phyloP scores from a whole-genome alignment of 2,113 vertebrate species.

The Myrmecobius fasciatus region DNA sequence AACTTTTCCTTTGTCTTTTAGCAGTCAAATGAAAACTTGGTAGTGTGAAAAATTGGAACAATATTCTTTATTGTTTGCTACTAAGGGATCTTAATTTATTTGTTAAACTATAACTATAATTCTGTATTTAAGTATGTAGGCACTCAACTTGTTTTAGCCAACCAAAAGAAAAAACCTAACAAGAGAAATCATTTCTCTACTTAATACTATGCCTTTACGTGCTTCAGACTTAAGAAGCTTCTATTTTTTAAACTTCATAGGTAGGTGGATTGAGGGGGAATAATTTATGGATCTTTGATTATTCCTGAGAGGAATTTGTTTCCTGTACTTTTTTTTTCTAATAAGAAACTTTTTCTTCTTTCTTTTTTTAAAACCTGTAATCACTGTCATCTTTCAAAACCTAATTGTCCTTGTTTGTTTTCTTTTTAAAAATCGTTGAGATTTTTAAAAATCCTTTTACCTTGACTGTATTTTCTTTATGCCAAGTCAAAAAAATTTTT shows the following conservation, averaged over 20 bases:
- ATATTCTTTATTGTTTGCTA: slow-evolving; percentile 29
- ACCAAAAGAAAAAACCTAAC: slow-evolving; percentile 24
- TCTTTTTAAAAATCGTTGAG: slow-evolving; percentile 5
- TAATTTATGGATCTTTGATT: not conserved
- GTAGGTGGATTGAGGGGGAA: not conserved
- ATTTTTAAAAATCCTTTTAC: slow-evolving; percentile 42
- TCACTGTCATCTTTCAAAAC: slow-evolving; percentile 50
- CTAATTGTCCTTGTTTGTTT: not conserved
- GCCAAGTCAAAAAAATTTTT: not conserved
- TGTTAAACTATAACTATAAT: slow-evolving; percentile 59
- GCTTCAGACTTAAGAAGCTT: not conserved
- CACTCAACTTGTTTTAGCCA: slow-evolving; percentile 19
- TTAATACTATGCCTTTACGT: slow-evolving; percentile 35
- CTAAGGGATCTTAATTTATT: slow-evolving; percentile 14
- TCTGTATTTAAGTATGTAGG: slow-evolving; percentile 29
- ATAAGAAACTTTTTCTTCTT: not conserved
- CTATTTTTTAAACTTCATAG: not conserved
- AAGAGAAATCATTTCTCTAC: not conserved
- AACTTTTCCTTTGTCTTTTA: slow-evolving; percentile 45
- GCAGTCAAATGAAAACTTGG: slow-evolving; percentile 8
- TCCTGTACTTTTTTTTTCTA: slow-evolving; percentile 30
- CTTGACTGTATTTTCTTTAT: slow-evolving; percentile 20
- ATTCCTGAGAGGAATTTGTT: slow-evolving; percentile 34
- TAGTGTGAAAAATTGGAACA: not conserved
- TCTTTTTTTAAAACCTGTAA: not conserved